A percentile compares a stretch with the other conserved stretches of the same genome.
Evolutionary conservation across 2,797 vertebrate genomes (phyloP).

Genomic region (Lutjanus argentimaculatus): DNA sequence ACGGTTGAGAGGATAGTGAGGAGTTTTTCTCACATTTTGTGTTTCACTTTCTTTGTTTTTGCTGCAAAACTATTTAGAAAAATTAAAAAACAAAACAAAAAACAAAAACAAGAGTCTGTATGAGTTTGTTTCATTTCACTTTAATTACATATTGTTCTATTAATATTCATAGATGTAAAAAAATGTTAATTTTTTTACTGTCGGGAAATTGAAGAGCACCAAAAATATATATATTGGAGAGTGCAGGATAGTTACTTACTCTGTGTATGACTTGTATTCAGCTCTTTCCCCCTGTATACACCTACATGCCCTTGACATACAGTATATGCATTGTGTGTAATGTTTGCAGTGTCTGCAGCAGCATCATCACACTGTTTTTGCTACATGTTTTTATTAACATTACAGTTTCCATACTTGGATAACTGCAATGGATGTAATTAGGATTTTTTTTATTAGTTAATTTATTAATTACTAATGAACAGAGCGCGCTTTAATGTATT

Average conservation of each 20-base stretch:
- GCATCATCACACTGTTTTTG: too few species aligned
- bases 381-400: too few species aligned
- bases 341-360: too few species aligned
- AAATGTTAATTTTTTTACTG: neutral
- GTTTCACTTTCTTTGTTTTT: neutral
- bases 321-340: neutral
- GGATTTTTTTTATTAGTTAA: too few species aligned
- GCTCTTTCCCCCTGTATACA: neutral
- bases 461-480: too few species aligned
- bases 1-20: too few species aligned
- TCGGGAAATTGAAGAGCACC: neutral
- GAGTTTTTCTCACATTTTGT: neutral
- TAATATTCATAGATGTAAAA: neutral
- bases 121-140: neutral
- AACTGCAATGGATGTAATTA: too few species aligned
- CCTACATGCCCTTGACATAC: slow-evolving; percentile 4
- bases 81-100: neutral
- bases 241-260: neutral
- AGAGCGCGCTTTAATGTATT: too few species aligned
- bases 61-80: neutral
- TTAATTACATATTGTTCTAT: neutral
- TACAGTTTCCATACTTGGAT: too few species aligned
- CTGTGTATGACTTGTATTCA: neutral
- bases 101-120: neutral
- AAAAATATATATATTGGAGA: neutral